phyloP scores from a whole-genome alignment of 2,113 vertebrate genomes.

The Bombycilla garrulus region DNA sequence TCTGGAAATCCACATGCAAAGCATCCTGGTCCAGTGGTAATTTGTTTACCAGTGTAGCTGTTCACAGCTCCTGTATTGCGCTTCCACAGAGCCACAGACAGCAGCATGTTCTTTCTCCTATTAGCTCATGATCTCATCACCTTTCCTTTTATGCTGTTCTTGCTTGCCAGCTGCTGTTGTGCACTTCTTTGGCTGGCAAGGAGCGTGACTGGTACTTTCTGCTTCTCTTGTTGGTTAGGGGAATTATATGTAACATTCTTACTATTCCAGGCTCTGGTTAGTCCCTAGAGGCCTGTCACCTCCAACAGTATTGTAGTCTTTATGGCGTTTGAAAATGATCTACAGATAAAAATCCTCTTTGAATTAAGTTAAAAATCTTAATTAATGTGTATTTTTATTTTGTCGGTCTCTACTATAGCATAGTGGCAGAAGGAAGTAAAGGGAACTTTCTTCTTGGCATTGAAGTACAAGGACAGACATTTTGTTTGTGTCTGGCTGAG shows the following conservation, averaged over 20 bases:
- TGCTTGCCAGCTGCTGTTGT: conserved; percentile 22
- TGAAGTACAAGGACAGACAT: neutral
- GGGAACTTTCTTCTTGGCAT: neutral
- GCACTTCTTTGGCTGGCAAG: neutral
- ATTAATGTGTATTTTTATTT: neutral
- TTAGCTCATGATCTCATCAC: conserved; percentile 58
- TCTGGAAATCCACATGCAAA: neutral
- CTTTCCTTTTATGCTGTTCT: neutral
- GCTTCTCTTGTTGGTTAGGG: neutral
- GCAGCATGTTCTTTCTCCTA: neutral
- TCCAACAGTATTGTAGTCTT: neutral
- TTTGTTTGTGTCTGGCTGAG: neutral
- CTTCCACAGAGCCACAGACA: neutral
- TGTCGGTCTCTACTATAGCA: neutral
- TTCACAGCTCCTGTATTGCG: neutral
- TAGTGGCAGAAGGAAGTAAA: neutral
- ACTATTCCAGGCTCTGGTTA: neutral
- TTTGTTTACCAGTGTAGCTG: neutral
- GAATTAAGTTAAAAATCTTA: neutral
- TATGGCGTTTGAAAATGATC: neutral
- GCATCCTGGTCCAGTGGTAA: neutral
- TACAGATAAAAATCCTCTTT: neutral
- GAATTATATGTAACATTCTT: neutral
- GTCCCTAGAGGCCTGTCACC: neutral
- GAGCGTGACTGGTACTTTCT: neutral